These are phyloP conservation scores for Philonicus albiceps DNA, from an alignment of 2,888 invertebrate species.

Conservation along the genomic window DNA sequence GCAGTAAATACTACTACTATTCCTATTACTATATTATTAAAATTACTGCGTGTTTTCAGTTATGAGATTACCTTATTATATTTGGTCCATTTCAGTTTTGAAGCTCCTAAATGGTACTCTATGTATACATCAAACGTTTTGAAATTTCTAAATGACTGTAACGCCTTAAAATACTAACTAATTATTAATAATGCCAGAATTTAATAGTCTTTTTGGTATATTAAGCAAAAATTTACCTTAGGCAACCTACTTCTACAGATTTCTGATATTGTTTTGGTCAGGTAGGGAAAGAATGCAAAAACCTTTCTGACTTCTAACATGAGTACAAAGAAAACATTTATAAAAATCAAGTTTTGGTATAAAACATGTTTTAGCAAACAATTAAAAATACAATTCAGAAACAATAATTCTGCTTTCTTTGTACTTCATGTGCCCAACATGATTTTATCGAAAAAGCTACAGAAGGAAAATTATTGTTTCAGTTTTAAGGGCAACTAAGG, in stretches of 20 bases:
- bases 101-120: too few relatives aligned
- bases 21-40: too few relatives aligned
- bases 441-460: constrained; percentile 1
- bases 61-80: too few relatives aligned
- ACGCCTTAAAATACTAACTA: not conserved
- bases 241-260: not conserved
- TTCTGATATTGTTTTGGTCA: not conserved
- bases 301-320: not conserved
- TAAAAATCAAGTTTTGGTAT: not conserved
- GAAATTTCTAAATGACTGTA: too few relatives aligned
- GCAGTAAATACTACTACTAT: not conserved
- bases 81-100: too few relatives aligned
- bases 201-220: not conserved
- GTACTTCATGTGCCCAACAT: not conserved
- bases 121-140: too few relatives aligned
- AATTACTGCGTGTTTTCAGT: not conserved
- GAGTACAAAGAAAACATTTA: not conserved
- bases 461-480: constrained; percentile 28
- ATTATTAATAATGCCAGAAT: not conserved
- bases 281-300: not conserved
- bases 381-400: not conserved
- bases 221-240: not conserved
- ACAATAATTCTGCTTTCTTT: not conserved
- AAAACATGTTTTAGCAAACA: not conserved
- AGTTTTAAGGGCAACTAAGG: not conserved